phyloP scores from a whole-genome alignment of 1,140 invertebrate species.

The Diorhabda sublineata region DNA sequence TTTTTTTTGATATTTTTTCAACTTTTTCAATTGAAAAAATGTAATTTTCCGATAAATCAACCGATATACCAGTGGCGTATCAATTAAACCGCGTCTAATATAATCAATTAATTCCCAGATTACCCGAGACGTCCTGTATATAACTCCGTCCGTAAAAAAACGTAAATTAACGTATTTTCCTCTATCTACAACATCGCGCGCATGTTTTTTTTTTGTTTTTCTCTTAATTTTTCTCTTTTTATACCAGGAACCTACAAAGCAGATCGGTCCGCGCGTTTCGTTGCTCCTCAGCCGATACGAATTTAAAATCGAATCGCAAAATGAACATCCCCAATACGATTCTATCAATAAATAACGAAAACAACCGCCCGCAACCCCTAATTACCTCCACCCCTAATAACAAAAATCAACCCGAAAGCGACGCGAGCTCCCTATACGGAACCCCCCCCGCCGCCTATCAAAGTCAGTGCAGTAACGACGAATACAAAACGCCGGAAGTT shows the following conservation, averaged over 20 bases:
- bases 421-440: conserved; percentile 7
- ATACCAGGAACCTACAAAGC: conserved; percentile 25
- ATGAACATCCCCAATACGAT: conserved; percentile 31
- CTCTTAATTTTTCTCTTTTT: conserved; percentile 2
- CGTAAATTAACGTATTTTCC: too few species aligned
- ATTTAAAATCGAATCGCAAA: conserved; percentile 24
- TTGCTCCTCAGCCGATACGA: background rate
- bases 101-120: too few species aligned
- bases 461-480: conserved; percentile 32
- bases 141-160: too few species aligned
- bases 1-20: too few species aligned
- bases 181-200: too few species aligned
- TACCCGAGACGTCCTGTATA: too few species aligned
- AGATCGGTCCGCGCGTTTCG: conserved; percentile 24
- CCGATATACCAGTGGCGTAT: too few species aligned
- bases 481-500: conserved; percentile 37
- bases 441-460: conserved; percentile 21
- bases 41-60: too few species aligned
- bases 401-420: conserved; percentile 26
- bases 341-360: conserved; percentile 9
- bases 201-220: too few species aligned
- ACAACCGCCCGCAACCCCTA: conserved; percentile 14
- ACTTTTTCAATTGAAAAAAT: too few species aligned
- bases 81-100: too few species aligned
- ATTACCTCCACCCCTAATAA: conserved; percentile 22